Conservation (phyloP, 2,888 invertebrate genomes). For the Dichetophora obliterata region DNA sequence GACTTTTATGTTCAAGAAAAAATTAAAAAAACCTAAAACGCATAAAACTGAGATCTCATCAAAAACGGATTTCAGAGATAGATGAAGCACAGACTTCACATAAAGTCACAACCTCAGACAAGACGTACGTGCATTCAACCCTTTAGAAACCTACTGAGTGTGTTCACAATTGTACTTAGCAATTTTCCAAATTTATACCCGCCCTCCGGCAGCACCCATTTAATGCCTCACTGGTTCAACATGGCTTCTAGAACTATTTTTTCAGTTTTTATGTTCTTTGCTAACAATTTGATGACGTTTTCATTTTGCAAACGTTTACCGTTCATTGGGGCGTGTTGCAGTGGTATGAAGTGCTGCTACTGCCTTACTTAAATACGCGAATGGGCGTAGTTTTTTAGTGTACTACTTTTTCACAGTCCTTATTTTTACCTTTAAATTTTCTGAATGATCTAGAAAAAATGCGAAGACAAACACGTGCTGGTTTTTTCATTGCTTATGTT, state of each 20-base stretch:
- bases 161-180: constrained; percentile 33
- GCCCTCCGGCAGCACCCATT: neutral
- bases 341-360: neutral
- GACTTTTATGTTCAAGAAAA: no score
- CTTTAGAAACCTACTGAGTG: neutral
- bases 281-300: constrained; percentile 29
- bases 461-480: constrained; percentile 1
- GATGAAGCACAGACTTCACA: no score
- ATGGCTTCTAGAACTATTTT: neutral
- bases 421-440: constrained; percentile 14
- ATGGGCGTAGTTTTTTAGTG: neutral
- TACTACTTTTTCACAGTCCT: neutral
- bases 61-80: no score
- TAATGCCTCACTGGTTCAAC: neutral
- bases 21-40: no score
- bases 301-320: constrained; percentile 25
- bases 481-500: neutral
- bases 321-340: neutral
- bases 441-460: constrained; percentile 6
- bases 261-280: constrained; percentile 13
- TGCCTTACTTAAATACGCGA: neutral
- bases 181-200: constrained; percentile 35
- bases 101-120: neutral
- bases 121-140: neutral
- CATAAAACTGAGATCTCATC: no score